Evolutionary conservation across 2,113 vertebrate species (phyloP).

Genomic region (Eclectus roratus): DNA sequence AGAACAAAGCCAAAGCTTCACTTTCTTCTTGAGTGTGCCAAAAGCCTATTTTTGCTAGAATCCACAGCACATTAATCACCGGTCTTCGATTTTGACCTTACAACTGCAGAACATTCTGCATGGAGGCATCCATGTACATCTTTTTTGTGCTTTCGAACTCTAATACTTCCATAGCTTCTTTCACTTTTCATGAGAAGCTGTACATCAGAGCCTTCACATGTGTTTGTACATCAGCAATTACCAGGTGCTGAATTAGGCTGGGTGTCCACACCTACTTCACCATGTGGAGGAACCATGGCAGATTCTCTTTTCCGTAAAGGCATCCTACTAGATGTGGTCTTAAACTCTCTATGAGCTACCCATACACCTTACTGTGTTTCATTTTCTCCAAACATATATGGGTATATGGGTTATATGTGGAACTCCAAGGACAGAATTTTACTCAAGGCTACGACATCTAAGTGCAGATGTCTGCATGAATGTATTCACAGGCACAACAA

Average conservation of each 20-base stretch:
- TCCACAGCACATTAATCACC: background rate
- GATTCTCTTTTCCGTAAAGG: background rate
- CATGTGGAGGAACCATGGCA: accelerated
- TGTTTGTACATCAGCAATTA: background rate
- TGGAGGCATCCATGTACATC: background rate
- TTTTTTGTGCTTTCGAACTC: background rate
- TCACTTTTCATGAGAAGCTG: background rate
- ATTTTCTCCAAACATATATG: background rate
- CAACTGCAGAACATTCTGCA: background rate
- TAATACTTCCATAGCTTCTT: background rate
- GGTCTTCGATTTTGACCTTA: background rate
- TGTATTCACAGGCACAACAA: background rate
- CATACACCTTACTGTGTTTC: background rate
- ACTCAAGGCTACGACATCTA: background rate
- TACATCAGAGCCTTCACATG: background rate
- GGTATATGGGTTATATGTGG: background rate
- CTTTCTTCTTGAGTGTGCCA: background rate
- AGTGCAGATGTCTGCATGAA: background rate
- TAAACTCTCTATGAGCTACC: background rate
- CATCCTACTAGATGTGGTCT: background rate
- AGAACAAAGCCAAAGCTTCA: background rate
- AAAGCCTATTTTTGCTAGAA: background rate
- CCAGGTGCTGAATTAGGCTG: background rate
- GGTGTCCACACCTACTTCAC: background rate
- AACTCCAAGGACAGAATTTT: background rate